Conservation (phyloP, 2,113 vertebrate species). For the Cinclus mexicanus region DNA sequence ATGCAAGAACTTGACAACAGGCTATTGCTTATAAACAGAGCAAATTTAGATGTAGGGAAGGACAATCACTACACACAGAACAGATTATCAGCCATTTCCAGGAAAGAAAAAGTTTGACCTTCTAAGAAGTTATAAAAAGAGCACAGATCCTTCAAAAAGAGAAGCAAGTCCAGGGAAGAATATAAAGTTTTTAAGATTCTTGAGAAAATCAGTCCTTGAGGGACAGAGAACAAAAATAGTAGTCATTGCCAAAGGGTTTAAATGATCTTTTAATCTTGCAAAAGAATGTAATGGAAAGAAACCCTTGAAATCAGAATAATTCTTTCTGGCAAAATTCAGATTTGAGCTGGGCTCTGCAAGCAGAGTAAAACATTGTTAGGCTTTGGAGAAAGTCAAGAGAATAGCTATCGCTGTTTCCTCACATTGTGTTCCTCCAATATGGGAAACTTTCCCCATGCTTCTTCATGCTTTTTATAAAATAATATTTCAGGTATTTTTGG, state of each 20-base stretch:
- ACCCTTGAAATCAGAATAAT: neutral
- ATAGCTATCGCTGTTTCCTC: neutral
- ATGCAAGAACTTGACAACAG: neutral
- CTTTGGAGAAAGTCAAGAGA: neutral
- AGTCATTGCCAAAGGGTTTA: neutral
- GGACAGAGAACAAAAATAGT: neutral
- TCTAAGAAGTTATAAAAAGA: neutral
- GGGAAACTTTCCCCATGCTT: neutral
- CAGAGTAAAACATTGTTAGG: neutral
- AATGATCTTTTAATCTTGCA: neutral
- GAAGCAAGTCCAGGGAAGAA: neutral
- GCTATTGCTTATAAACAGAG: neutral
- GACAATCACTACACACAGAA: neutral
- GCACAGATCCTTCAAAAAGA: neutral
- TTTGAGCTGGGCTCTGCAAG: neutral
- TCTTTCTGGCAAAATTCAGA: neutral
- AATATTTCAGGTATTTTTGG: neutral
- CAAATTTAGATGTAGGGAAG: neutral
- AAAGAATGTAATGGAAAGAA: neutral
- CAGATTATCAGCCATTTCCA: neutral
- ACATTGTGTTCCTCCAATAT: neutral
- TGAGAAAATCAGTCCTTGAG: neutral
- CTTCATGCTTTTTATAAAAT: neutral
- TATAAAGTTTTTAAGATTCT: neutral
- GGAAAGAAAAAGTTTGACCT: neutral